Evolutionary conservation across 2,113 vertebrate species (phyloP), one percentile per base, ranked within the genome.

Genomic region (Petroica traversi): DNA sequence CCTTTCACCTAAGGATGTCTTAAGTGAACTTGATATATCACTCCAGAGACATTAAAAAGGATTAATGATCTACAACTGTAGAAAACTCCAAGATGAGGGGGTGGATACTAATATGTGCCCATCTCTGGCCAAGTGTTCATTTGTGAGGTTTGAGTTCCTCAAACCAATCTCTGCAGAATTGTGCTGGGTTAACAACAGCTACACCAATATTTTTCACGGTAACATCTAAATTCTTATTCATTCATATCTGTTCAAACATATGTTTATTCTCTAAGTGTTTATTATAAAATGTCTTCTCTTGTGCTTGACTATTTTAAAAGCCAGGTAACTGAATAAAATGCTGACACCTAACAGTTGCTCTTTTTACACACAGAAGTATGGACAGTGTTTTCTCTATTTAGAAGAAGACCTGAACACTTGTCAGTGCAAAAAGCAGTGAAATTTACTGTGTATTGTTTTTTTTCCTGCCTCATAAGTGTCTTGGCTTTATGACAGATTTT

Each of bases 91-190:
- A 36, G 22, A 34, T 15, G 15, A 77, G 14, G 25, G 25, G 7
- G 1, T 58, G 55, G 17, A 78, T 81, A 20, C 19, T 52, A 57
- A 54, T 31, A 7, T 14, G 3, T 71, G 11, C 16, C 19, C 18
- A 58, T 25, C 34, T 34, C 40, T 64, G n/a, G 6, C 12, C 13
- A 34, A 40, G n/a, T 13, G 14, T 22, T 41, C 2, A 4, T 2
- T 23, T 0, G 0, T 6, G 34, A 73, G 7, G 16, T 33, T 6
- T 66, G 74, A 69, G 55, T 49, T 88, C 43, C 55, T 63, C 55
- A 57, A 80, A 73, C 2, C 20, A 26, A 40, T n/a, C 13, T 61
- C 17, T 12, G 3, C 11, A 66, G 49, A 81, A 48, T 0, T 23
- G 12, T 40, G 4, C 16, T 74, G 23, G 19, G 2, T 62, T 75